Percentiles rank a stretch among this genome's conserved stretches.
Evolutionary conservation across 2,113 vertebrate genomes (phyloP).

Genomic region (Paramisgurnus dabryanus): DNA sequence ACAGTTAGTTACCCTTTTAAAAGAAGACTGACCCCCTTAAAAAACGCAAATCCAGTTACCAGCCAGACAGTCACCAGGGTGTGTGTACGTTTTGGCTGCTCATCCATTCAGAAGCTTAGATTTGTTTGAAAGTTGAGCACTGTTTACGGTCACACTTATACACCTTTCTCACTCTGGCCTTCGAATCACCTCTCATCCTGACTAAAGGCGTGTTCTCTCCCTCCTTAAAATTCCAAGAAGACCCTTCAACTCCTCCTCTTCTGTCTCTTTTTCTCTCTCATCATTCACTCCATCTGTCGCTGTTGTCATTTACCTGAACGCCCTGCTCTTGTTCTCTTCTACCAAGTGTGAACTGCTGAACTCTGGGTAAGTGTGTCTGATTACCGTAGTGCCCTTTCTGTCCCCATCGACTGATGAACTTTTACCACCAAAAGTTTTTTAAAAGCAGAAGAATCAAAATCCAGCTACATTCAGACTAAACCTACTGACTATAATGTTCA

Average conservation of each 20-base stretch:
- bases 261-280: slow-evolving; percentile 27
- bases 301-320: slow-evolving; percentile 51
- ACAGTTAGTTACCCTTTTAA: no score
- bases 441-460: slow-evolving; percentile 31
- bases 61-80: background rate
- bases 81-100: background rate
- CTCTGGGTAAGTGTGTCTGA: slow-evolving; percentile 39
- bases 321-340: slow-evolving; percentile 26
- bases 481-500: background rate
- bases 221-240: slow-evolving; percentile 34
- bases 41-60: background rate
- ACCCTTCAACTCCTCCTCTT: slow-evolving; percentile 23
- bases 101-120: slow-evolving; percentile 4
- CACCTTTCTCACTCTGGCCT: slow-evolving; percentile 24
- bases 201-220: slow-evolving; percentile 4
- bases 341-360: slow-evolving; percentile 54
- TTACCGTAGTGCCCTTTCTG: slow-evolving; percentile 10
- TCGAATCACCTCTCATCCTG: slow-evolving; percentile 20
- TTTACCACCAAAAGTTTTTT: background rate
- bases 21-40: no score
- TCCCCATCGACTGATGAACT: slow-evolving; percentile 10
- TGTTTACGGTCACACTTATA: slow-evolving; percentile 24
- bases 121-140: slow-evolving; percentile 21
- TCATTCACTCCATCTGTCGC: slow-evolving; percentile 50
- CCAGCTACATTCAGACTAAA: slow-evolving; percentile 26